Conservation (phyloP, 2,888 invertebrate species). For the Eilema griseolum region DNA sequence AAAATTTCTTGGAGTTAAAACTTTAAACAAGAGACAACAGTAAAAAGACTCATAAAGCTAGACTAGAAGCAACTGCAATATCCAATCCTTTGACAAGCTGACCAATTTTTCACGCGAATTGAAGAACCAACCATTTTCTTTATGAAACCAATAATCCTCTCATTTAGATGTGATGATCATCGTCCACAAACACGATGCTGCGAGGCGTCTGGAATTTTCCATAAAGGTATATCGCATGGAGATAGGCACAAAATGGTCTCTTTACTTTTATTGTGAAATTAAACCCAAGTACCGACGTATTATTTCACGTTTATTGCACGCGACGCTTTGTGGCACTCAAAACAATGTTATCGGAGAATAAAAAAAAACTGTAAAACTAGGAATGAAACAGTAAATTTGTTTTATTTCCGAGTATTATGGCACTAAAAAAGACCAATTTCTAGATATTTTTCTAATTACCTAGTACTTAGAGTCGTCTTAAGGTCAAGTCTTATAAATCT, state of each 20-base stretch:
- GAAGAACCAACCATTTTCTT: not conserved
- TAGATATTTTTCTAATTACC: no score
- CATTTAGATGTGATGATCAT: not conserved
- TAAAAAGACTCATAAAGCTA: no score
- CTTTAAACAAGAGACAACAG: no score
- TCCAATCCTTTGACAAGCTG: not conserved
- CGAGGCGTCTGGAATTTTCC: constrained; percentile 10
- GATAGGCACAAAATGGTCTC: constrained; percentile 29
- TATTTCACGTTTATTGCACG: constrained; percentile 47
- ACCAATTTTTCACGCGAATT: not conserved
- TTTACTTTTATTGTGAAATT: constrained; percentile 46
- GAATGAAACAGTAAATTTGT: constrained; percentile 31
- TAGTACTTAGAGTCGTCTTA: no score
- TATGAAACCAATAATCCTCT: not conserved
- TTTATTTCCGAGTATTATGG: constrained; percentile 33
- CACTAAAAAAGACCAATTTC: not conserved
- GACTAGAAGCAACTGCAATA: not conserved
- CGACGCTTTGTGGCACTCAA: constrained; percentile 33
- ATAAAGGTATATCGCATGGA: constrained; percentile 20
- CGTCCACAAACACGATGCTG: constrained; percentile 6
- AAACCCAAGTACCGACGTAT: constrained; percentile 40
- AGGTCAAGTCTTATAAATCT: no score
- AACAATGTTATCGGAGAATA: constrained; percentile 35
- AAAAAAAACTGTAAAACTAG: constrained; percentile 42
- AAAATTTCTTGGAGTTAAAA: no score